Base-by-base conservation (phyloP, 2,888 invertebrate species). In the Linnaemya vulpina region DNA sequence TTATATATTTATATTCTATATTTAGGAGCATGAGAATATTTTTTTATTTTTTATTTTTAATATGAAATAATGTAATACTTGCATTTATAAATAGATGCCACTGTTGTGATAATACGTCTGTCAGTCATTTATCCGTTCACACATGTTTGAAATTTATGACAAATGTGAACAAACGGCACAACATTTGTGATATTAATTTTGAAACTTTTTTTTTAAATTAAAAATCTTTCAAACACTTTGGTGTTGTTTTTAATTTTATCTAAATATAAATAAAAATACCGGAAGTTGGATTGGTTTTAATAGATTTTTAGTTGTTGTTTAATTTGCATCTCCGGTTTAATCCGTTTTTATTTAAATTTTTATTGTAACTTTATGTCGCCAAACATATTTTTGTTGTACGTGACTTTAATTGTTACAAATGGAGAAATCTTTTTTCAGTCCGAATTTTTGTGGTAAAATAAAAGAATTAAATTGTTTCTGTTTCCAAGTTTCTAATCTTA, bases 231-330 rank as follows among this genome's bases (percentile, higher is more conserved):
- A 51, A 53, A 40, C 11, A 53, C 40, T 9, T 35, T 40, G 10
- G 10, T 40, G 49, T 70, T 60, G 17, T 30, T 20, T 30, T 60
- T 62, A 35, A 35, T 78, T 53, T 43, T 70, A 43, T 20, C 70
- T 43, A n/a, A n/a, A n/a, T n/a, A n/a, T n/a, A n/a, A n/a, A n/a
- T 79, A 62, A 70, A 67, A 35, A 81, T 70, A 81, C 81, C 81
- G 81, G 81, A 81, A 81, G 68, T 81, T 70, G 53, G 7, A 70
- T 75, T 81, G 62, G 53, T 55, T 81, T 62, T n/a, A 62, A 68
- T 68, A 62, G 43, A 63, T 71, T 63, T 79, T 15, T 10, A 8
- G n/a, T 46, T 73, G n/a, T 67, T 62, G 20, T 53, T 51, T 67
- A 15, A 43, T 22, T 43, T 30, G 17, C 13, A 20, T 43, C 35